These are phyloP conservation scores for Linepithema humile DNA, from an alignment of 1,140 invertebrate genomes.

Conservation along the genomic window DNA sequence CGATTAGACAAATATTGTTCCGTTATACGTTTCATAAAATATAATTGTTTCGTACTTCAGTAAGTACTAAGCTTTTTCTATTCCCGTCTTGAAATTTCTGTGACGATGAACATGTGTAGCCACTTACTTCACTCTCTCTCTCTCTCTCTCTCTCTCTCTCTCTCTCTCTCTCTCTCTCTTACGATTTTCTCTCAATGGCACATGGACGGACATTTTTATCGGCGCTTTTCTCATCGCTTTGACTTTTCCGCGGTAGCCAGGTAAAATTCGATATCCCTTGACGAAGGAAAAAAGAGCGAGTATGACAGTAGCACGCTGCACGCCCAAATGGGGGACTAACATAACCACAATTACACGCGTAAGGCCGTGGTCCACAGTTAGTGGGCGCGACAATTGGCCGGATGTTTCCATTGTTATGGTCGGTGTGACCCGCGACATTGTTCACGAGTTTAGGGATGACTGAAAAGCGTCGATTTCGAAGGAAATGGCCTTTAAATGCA, in stretches of 20 bases:
- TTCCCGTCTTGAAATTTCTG: background rate
- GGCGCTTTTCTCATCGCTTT: background rate
- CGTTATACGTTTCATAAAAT: too few relatives aligned
- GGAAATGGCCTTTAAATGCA: slow-evolving; percentile 68
- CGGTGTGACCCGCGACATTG: slow-evolving; percentile 76
- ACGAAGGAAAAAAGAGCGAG: slow-evolving; percentile 41
- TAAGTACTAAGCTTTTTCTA: too few relatives aligned
- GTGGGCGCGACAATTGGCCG: slow-evolving; percentile 81
- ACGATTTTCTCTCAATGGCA: background rate
- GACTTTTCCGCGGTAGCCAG: slow-evolving; percentile 46
- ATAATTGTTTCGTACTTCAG: too few relatives aligned
- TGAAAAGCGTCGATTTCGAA: slow-evolving; percentile 77
- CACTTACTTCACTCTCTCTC: background rate
- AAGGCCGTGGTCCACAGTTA: slow-evolving; percentile 61
- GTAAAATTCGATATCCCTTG: slow-evolving; percentile 56
- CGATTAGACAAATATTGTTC: too few relatives aligned
- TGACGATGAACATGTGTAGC: background rate
- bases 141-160: background rate
- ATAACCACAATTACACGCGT: slow-evolving; percentile 71
- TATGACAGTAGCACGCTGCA: slow-evolving; percentile 47
- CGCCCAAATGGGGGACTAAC: slow-evolving; percentile 57
- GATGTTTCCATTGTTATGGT: slow-evolving; percentile 80
- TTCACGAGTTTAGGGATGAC: slow-evolving; percentile 68
- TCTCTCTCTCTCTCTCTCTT: background rate
- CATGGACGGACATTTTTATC: background rate